These are phyloP conservation scores for Drosophila pseudotakahashii DNA, from an alignment of 2,888 invertebrate genomes.

Conservation along the genomic window DNA sequence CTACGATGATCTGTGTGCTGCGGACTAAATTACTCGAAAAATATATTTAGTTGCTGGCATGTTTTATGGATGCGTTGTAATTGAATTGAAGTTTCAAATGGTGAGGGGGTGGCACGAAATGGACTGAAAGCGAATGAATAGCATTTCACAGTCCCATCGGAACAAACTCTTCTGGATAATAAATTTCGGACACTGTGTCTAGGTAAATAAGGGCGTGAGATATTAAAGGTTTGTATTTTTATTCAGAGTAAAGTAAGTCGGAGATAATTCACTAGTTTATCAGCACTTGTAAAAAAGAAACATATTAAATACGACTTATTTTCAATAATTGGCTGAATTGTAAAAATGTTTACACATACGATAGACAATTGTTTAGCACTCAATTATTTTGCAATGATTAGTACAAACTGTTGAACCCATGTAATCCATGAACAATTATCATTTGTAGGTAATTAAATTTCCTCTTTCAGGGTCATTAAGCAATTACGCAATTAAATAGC, in stretches of 20 bases:
- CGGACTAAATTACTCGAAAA: conserved; percentile 38
- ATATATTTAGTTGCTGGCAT: conserved; percentile 39
- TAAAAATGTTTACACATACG: not conserved
- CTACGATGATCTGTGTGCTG: conserved; percentile 5
- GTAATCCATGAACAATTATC: not conserved
- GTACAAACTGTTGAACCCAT: not conserved
- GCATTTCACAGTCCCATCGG: conserved; percentile 20
- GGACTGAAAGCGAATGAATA: conserved; percentile 7
- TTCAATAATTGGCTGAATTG: too few relatives aligned
- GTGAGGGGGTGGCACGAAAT: conserved; percentile 11
- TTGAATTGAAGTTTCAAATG: conserved; percentile 49
- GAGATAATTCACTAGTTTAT: too few relatives aligned
- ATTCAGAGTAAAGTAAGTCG: not conserved
- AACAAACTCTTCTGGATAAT: not conserved
- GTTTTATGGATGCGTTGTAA: conserved; percentile 29
- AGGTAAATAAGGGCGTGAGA: not conserved
- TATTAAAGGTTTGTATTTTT: not conserved
- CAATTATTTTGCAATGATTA: conserved; percentile 1
- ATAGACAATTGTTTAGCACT: not conserved
- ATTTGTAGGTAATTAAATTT: conserved; percentile 3
- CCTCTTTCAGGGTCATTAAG: not conserved
- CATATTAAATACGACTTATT: too few relatives aligned
- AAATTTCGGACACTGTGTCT: not conserved
- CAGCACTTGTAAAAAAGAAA: too few relatives aligned
- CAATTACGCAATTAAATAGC: not conserved